Percentiles rank a stretch among this genome's conserved stretches.
Evolutionary conservation across 1,140 invertebrate genomes (phyloP).

Genomic region (Drosophila bifasciata): DNA sequence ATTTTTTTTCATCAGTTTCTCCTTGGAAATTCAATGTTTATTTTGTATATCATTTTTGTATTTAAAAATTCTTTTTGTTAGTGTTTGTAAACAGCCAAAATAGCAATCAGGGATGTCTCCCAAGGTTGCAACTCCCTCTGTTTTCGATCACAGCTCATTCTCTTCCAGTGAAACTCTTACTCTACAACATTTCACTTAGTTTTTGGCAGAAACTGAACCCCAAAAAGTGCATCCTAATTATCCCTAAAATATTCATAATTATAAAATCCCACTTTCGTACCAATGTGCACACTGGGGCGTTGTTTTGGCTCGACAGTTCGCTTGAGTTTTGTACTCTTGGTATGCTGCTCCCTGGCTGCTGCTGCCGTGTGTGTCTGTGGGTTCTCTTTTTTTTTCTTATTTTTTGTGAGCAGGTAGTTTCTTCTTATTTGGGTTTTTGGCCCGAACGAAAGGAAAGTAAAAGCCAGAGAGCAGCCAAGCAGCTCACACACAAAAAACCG

Average conservation of each 20-base stretch:
- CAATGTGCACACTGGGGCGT: conserved; percentile 39
- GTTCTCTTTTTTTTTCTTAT: not conserved
- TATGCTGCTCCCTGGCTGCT: conserved; percentile 31
- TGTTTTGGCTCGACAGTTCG: conserved; percentile 40
- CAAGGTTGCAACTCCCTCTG: too few relatives aligned
- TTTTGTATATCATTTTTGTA: too few relatives aligned
- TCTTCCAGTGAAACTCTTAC: too few relatives aligned
- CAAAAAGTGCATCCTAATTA: not conserved
- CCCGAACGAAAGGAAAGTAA: conserved; percentile 66
- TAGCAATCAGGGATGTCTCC: too few relatives aligned
- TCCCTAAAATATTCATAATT: too few relatives aligned
- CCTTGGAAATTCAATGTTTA: too few relatives aligned
- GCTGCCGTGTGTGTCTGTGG: not conserved
- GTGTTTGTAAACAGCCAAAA: too few relatives aligned
- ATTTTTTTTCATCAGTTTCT: not conserved
- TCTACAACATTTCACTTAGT: too few relatives aligned
- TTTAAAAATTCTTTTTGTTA: too few relatives aligned
- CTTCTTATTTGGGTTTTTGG: conserved; percentile 68
- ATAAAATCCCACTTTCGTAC: conserved; percentile 4
- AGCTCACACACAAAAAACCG: conserved; percentile 15
- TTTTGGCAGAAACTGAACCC: conserved; percentile 11
- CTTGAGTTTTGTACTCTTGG: conserved; percentile 41
- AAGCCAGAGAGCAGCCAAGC: conserved; percentile 57
- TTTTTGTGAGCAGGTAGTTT: conserved; percentile 78
- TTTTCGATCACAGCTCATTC: too few relatives aligned